phyloP scores from a whole-genome alignment of 1,140 invertebrate species.

The Propsilocerus akamusi region DNA sequence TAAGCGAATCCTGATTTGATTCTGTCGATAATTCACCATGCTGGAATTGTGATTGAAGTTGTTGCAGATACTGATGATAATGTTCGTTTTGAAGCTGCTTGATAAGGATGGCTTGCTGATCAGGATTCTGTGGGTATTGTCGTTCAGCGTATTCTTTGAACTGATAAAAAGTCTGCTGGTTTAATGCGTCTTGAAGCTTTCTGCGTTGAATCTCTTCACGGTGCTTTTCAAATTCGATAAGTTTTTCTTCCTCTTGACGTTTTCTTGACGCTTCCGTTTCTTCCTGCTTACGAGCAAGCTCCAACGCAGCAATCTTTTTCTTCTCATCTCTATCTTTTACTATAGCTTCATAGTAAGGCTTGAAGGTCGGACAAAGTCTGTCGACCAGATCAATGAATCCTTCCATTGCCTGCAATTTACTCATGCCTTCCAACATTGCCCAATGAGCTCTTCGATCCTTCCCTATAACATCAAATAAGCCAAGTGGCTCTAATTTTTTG shows the following conservation, averaged over 20 bases:
- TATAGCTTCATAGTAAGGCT: slow-evolving; percentile 80
- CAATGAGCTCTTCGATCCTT: slow-evolving; percentile 82
- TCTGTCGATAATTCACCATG: slow-evolving; percentile 5
- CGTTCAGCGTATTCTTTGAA: slow-evolving; percentile 88
- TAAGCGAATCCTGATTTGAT: slow-evolving; percentile 7
- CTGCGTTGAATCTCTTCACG: slow-evolving; percentile 45
- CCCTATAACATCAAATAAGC: slow-evolving; percentile 89
- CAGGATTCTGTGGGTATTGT: slow-evolving; percentile 77
- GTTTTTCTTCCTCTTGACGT: slow-evolving; percentile 30
- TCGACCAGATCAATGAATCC: slow-evolving; percentile 81
- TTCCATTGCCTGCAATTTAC: slow-evolving; percentile 69
- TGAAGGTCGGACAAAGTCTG: slow-evolving; percentile 70
- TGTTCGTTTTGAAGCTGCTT: slow-evolving; percentile 91
- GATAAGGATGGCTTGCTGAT: slow-evolving; percentile 86
- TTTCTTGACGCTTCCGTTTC: slow-evolving; percentile 27
- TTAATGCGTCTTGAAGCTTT: slow-evolving; percentile 88
- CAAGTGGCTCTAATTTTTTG: slow-evolving; percentile 65
- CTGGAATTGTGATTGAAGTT: slow-evolving; percentile 35
- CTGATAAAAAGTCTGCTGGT: slow-evolving; percentile 88
- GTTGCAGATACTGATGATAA: slow-evolving; percentile 96
- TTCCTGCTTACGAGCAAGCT: slow-evolving; percentile 19
- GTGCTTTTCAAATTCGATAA: slow-evolving; percentile 34
- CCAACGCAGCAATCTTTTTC: slow-evolving; percentile 19
- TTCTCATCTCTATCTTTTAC: slow-evolving; percentile 69
- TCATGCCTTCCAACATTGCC: slow-evolving; percentile 76